Evolutionary conservation across 2,797 vertebrate genomes (phyloP).

Genomic region (Tolypeutes matacus): DNA sequence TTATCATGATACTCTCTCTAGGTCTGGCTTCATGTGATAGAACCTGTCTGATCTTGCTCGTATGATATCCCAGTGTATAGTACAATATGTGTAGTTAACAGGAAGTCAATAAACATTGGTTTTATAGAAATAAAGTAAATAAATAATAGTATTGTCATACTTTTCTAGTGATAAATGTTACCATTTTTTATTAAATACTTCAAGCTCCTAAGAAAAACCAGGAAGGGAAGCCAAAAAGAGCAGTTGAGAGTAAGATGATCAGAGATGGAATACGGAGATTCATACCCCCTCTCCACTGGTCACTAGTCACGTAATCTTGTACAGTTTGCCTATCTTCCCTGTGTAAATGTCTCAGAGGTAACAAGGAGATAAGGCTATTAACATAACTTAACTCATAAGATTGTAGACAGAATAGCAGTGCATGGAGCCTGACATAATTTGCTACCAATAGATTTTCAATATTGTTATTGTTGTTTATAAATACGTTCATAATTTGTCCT

Average conservation of each 20-base stretch:
- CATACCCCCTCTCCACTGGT: background rate
- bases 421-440: background rate
- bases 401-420: background rate
- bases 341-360: background rate
- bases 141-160: background rate
- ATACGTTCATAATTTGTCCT: background rate
- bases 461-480: background rate
- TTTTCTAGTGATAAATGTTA: background rate
- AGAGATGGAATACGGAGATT: background rate
- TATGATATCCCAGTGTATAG: background rate
- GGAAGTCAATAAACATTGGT: background rate
- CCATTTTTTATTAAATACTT: background rate
- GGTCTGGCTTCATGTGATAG: background rate
- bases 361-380: background rate
- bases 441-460: background rate
- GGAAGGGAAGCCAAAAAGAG: background rate
- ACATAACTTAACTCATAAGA: background rate
- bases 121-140: background rate
- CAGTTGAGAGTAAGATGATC: background rate
- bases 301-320: background rate
- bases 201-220: background rate
- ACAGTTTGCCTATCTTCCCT: background rate
- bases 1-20: fast-evolving
- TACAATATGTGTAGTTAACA: background rate
- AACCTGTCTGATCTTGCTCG: background rate